Base-by-base conservation (phyloP, 2,888 invertebrate species). In the Morpho achilles region DNA sequence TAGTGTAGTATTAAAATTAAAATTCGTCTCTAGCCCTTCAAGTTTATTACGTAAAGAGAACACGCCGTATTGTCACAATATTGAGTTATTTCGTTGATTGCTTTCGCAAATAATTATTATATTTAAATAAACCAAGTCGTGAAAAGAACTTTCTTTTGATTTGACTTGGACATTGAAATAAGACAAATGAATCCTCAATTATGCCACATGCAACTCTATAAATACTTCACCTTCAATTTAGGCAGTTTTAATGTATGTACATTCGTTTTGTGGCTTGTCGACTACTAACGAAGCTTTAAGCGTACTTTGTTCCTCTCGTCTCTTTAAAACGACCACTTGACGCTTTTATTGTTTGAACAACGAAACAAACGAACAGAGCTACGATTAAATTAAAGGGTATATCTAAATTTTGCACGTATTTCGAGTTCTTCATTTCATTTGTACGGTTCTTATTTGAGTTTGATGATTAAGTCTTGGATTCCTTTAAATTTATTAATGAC, bases 161-260 rank as follows among this genome's bases (percentile, higher is more conserved):
- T 32, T 32, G 32, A 32, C 32, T 32, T 32, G 32, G 4, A 32
- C 4, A 32, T 32, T 32, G 32, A 32, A 32, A 32, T 32, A 32
- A 32, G 5, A 32, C 32, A 32, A 32, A 32, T 32, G 32, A 32
- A 32, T 32, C 5, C 32, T 32, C 32, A 32, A 32, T 32, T 32
- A 32, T 32, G 32, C 23, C 48, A 42, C 48, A 49, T 57, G 51
- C 59, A 50, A 49, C 56, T 54, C 76, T 74, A 75, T 79, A 77
- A 76, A 74, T 53, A 71, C 80, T 76, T 81, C 81, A 81, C 80
- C 79, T 84, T 76, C 77, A 80, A 81, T 82, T 84, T 74, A 75
- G 74, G 79, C 86, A 86, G 80, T 86, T 87, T 84, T 84, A 87
- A 88, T 84, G 85, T 86, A 87, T 86, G 83, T 86, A 82, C 84